Conservation (phyloP, 2,113 vertebrate genomes). For the Ascaphus truei region DNA sequence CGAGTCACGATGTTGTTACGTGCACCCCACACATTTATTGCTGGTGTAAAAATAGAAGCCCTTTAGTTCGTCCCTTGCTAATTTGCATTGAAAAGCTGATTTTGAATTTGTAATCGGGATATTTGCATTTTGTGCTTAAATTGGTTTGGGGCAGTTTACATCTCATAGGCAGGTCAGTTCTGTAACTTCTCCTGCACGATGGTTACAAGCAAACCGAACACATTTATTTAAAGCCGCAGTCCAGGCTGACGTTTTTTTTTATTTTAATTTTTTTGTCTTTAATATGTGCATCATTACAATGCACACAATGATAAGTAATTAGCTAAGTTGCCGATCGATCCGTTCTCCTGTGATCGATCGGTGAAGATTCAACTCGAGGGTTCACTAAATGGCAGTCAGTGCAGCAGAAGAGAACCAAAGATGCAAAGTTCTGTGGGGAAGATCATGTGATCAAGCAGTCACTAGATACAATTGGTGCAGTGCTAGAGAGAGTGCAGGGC, state of each 20-base stretch:
- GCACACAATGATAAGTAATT: too few species aligned
- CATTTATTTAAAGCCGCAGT: background rate
- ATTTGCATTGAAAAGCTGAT: slow-evolving; percentile 34
- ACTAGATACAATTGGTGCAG: too few species aligned
- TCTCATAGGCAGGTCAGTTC: slow-evolving; percentile 23
- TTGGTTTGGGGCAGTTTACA: slow-evolving; percentile 31
- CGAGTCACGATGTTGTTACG: too few species aligned
- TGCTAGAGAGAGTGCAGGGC: too few species aligned
- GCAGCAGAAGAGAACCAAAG: too few species aligned
- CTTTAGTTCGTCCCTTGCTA: slow-evolving; percentile 12
- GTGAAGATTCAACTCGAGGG: too few species aligned
- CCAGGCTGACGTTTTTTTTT: background rate
- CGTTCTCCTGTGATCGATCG: too few species aligned
- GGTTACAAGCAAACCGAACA: slow-evolving; percentile 9
- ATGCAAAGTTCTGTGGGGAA: too few species aligned
- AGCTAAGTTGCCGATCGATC: too few species aligned
- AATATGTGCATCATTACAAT: background rate
- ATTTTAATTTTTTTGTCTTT: background rate
- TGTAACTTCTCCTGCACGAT: slow-evolving; percentile 14
- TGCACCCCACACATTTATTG: too few species aligned
- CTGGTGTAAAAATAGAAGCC: slow-evolving; percentile 30
- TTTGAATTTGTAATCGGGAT: slow-evolving; percentile 30
- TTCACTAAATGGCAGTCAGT: too few species aligned
- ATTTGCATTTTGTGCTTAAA: slow-evolving; percentile 28
- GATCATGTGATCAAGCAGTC: too few species aligned